These are phyloP conservation scores for Drosophila aff. DNA, from an alignment of 1,140 invertebrate species.

Conservation along the genomic window DNA sequence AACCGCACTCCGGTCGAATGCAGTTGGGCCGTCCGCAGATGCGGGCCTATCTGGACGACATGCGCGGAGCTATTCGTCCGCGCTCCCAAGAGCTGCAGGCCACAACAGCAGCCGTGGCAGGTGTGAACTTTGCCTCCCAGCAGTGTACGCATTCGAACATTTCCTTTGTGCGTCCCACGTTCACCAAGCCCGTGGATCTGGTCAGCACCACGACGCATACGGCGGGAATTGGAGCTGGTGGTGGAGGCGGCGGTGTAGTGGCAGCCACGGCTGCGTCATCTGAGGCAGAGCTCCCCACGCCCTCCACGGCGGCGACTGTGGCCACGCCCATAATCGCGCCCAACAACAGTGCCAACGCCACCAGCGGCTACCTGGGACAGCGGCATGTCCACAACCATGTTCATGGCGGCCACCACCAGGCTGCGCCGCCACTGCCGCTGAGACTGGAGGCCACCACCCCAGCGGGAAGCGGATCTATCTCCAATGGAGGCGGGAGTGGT, in stretches of 20 bases:
- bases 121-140: constrained; percentile 14
- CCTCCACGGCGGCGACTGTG: constrained; percentile 21
- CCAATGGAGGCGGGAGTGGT: constrained; percentile 9
- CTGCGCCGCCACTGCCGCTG: constrained; percentile 8
- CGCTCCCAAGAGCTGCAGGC: constrained; percentile 68
- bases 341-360: constrained; percentile 30
- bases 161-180: constrained; percentile 79
- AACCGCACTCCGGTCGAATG: constrained; percentile 39
- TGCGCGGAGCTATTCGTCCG: constrained; percentile 53
- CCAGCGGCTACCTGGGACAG: constrained; percentile 31
- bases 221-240: background rate
- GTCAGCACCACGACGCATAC: constrained; percentile 77
- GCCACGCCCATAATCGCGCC: constrained; percentile 20
- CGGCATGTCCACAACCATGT: constrained; percentile 51
- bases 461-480: constrained; percentile 14
- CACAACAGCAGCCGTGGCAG: constrained; percentile 12
- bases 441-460: constrained; percentile 55
- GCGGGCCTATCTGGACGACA: constrained; percentile 67
- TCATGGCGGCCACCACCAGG: constrained; percentile 52
- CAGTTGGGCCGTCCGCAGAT: constrained; percentile 65
- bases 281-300: constrained; percentile 52
- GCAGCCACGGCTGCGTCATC: constrained; percentile 8
- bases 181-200: constrained; percentile 72
- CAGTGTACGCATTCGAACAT: constrained; percentile 61
- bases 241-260: constrained; percentile 7